phyloP scores from a whole-genome alignment of 2,113 vertebrate species.

The Chlorodrepanis virens region DNA sequence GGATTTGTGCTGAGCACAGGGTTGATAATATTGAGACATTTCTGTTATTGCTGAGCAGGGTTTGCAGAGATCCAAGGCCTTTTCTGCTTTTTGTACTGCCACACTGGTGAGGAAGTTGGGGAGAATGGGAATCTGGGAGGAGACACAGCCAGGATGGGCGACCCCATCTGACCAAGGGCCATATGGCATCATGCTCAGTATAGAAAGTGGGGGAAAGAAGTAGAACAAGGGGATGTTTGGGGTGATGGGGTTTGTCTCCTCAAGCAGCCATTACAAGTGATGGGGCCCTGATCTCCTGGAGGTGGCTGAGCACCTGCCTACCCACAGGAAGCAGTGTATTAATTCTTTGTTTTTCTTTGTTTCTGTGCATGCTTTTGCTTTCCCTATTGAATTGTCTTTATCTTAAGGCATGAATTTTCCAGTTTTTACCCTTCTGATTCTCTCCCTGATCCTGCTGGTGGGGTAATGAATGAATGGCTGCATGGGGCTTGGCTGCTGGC shows the following conservation, averaged over 20 bases:
- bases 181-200: not conserved
- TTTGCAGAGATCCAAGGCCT: not conserved
- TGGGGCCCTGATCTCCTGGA: not conserved
- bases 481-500: not conserved
- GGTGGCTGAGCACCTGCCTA: not conserved
- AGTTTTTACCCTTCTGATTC: not conserved
- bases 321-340: not conserved
- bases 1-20: not conserved
- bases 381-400: not conserved
- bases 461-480: not conserved
- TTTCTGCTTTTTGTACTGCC: fast-evolving
- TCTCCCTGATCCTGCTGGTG: not conserved
- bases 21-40: not conserved
- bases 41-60: not conserved
- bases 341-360: not conserved
- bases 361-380: not conserved
- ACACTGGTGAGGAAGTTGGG: not conserved
- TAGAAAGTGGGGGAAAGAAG: not conserved
- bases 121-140: not conserved
- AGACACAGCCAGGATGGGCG: not conserved
- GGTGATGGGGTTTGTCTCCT: not conserved
- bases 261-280: not conserved
- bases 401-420: not conserved
- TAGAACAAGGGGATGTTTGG: not conserved
- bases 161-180: not conserved